These are phyloP conservation scores for Cyphomyrus plagiostoma DNA, from an alignment of 2,113 vertebrate genomes.

Conservation along the genomic window DNA sequence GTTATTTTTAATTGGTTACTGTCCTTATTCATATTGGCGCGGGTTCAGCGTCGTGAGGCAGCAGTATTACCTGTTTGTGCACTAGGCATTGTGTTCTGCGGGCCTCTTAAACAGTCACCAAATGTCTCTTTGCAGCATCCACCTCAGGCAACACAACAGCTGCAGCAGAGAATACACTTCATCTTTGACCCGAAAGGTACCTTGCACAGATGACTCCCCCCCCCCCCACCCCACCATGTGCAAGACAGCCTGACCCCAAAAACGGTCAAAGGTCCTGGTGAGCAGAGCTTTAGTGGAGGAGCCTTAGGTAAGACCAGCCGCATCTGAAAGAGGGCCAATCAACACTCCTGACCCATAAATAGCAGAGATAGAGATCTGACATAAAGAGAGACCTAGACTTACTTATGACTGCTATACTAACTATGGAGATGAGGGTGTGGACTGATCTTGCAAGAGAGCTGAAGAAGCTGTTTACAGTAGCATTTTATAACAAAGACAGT, in stretches of 20 bases:
- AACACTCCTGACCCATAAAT: not conserved
- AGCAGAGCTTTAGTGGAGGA: not conserved
- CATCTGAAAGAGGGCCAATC: not conserved
- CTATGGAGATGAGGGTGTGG: not conserved
- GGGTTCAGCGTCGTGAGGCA: not conserved
- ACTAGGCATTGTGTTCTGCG: not conserved
- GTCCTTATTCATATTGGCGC: not conserved
- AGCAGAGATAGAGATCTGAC: constrained; percentile 1
- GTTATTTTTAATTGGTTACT: not conserved
- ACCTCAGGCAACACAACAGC: not conserved
- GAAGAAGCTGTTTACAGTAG: not conserved
- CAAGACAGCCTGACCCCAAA: not conserved
- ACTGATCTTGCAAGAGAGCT: not conserved
- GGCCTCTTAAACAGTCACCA: not conserved
- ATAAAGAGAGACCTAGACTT: not conserved
- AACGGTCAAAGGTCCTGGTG: not conserved
- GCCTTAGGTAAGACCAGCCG: not conserved
- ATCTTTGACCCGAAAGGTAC: not conserved
- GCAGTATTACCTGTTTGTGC: not conserved
- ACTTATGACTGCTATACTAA: not conserved
- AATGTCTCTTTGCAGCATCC: not conserved
- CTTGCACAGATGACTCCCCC: not conserved
- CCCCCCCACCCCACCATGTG: not conserved
- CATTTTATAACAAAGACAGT: not conserved
- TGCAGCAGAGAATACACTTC: not conserved